These are phyloP conservation scores for Emydocephalus ijimae DNA, from an alignment of 2,113 vertebrate species.

Conservation along the genomic window DNA sequence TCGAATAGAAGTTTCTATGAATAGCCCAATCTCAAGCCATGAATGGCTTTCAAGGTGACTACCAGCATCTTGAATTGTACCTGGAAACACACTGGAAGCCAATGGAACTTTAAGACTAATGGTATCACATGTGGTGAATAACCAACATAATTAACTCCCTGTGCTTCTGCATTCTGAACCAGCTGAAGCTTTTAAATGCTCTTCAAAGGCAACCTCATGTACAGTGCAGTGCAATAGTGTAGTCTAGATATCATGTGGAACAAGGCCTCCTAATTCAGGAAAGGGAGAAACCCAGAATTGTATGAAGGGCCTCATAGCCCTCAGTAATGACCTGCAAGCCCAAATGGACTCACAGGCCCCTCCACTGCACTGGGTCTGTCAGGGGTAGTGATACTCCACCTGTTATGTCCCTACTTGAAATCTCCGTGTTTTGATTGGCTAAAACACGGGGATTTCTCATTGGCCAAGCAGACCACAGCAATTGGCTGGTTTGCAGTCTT, in stretches of 20 bases:
- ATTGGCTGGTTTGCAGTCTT: no score
- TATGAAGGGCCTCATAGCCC: not conserved
- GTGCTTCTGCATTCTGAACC: not conserved
- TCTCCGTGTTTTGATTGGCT: no score
- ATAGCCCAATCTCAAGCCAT: not conserved
- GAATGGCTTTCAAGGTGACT: not conserved
- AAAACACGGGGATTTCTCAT: no score
- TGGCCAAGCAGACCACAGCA: no score
- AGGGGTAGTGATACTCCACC: not conserved
- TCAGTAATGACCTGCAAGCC: not conserved
- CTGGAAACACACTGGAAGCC: not conserved
- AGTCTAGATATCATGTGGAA: not conserved
- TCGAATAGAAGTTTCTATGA: not conserved
- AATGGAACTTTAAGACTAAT: not conserved
- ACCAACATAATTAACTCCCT: not conserved
- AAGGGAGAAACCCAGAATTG: not conserved
- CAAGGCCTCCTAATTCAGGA: not conserved
- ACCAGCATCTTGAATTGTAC: not conserved
- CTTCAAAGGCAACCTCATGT: not conserved
- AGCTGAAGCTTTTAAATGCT: not conserved
- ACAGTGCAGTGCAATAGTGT: not conserved
- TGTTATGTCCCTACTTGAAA: no score
- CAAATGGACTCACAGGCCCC: not conserved
- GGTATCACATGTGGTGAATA: not conserved
- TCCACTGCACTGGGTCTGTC: not conserved